Conservation (phyloP, 1,140 invertebrate species). For the Bradysia coprophila region DNA sequence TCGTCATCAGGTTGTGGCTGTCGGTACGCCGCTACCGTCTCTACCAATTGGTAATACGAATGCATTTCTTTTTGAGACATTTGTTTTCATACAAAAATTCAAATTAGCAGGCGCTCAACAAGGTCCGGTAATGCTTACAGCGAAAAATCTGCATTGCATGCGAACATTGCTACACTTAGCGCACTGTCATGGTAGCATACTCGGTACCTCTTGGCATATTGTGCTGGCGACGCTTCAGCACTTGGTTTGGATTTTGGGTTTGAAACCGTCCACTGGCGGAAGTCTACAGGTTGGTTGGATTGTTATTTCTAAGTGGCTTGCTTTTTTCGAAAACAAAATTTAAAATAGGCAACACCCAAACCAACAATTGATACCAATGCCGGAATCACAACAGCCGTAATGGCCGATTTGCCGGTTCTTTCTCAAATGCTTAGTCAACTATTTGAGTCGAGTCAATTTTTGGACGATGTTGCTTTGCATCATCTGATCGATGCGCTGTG, state of each 20-base stretch:
- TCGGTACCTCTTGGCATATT: constrained; percentile 88
- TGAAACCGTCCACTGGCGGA: constrained; percentile 85
- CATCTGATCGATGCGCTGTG: constrained; percentile 94
- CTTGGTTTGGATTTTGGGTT: constrained; percentile 91
- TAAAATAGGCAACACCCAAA: constrained; percentile 19
- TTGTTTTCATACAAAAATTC: not conserved
- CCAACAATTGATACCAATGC: constrained; percentile 61
- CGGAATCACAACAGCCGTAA: constrained; percentile 90
- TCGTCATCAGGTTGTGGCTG: constrained; percentile 82
- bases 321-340: not conserved
- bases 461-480: constrained; percentile 88
- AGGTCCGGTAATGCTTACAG: constrained; percentile 95
- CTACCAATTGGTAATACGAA: constrained; percentile 37
- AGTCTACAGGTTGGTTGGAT: constrained; percentile 76
- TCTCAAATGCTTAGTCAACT: constrained; percentile 83
- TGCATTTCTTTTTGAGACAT: constrained; percentile 1
- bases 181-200: constrained; percentile 78
- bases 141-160: constrained; percentile 95
- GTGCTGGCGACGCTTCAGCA: constrained; percentile 91
- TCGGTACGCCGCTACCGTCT: constrained; percentile 76
- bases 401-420: constrained; percentile 85
- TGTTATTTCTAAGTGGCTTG: constrained; percentile 9
- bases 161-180: constrained; percentile 73
- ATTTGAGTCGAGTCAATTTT: constrained; percentile 85
- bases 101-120: constrained; percentile 41